Evolutionary conservation across 2,888 invertebrate species (phyloP), one percentile per base, ranked within the genome.

Genomic region (Corbicula japonica): DNA sequence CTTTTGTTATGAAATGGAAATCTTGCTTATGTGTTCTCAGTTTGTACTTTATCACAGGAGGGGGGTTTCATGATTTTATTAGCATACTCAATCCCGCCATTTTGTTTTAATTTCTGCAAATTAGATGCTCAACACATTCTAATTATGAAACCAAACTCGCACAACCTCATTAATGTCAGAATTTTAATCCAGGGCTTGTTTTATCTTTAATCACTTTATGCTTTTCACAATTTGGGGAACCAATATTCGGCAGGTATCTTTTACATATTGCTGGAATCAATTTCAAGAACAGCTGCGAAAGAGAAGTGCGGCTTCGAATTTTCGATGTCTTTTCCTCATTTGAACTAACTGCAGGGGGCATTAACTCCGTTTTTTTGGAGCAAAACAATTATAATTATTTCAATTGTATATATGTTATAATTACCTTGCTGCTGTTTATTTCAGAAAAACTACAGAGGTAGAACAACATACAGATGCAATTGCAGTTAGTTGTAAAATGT

Each of bases 1-100:
- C 74, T 75, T 81, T 74, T 81, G 77, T 81, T 81, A 74, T 77
- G 77, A 77, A 74, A 75, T 28, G n/a, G 62, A 71, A 74, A 61
- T 65, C 65, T 28, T n/a, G 28, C 63, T 35, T 15, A 23, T 35
- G 23, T 32, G 60, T 60, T 26, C 23, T 54, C 30, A 44, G 62
- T 62, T 72, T 54, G 41, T 72, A 66, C 12, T 72, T 72, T 46
- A 44, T 62, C 44, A 21, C 30, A 28, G 54, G 50, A 21, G 32
- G 32, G 2, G 26, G 44, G 41, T 52, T 54, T 62, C 35, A 62
- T 62, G 54, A 28, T 54, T 54, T n/a, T 48, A 58, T 54, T 66
- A 30, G 41, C 30, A 34, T 28, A 38, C 52, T 21, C 30, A 41
- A 66, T 54, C 54, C 41, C 10, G 8, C 52, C 69, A 63, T 63